phyloP scores from a whole-genome alignment of 1,140 invertebrate species.

The Chlorops oryzae region DNA sequence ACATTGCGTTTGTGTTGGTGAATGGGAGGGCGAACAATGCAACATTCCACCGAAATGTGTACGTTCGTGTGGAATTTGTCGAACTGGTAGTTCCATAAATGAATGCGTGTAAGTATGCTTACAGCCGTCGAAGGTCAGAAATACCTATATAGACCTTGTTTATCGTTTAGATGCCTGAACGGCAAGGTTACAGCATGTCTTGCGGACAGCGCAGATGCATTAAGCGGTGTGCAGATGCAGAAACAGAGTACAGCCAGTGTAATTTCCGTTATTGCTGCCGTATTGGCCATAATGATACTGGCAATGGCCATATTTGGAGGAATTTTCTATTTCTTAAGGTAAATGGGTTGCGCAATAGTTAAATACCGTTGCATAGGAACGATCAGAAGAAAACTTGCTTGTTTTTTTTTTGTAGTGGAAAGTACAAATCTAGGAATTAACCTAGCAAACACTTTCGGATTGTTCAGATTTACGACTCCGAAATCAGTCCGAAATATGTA shows the following conservation, averaged over 20 bases:
- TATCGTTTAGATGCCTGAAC: conserved; percentile 20
- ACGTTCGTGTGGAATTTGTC: conserved; percentile 56
- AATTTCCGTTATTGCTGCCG: conserved; percentile 24
- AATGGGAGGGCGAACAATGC: conserved; percentile 56
- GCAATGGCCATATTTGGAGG: conserved; percentile 30
- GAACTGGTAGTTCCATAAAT: conserved; percentile 45
- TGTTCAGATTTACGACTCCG: too few relatives aligned
- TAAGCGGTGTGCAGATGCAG: conserved; percentile 28
- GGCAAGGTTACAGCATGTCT: conserved; percentile 32
- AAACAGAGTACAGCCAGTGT: conserved; percentile 28
- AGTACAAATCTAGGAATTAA: too few relatives aligned
- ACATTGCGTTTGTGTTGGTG: conserved; percentile 55
- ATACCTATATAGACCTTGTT: background rate
- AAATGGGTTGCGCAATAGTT: too few relatives aligned
- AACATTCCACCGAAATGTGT: conserved; percentile 51
- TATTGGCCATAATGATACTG: conserved; percentile 24
- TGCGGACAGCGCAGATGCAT: conserved; percentile 31
- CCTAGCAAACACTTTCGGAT: too few relatives aligned
- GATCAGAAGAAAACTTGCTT: too few relatives aligned
- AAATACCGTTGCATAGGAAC: too few relatives aligned
- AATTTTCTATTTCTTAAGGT: conserved; percentile 42
- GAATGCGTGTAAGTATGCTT: conserved; percentile 51
- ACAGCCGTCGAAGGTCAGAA: too few relatives aligned
- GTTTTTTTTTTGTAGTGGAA: too few relatives aligned
- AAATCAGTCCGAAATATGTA: too few relatives aligned